Evolutionary conservation across 2,113 vertebrate species (phyloP), one percentile per base, ranked within the genome.

Genomic region (Megaceryle torquata): DNA sequence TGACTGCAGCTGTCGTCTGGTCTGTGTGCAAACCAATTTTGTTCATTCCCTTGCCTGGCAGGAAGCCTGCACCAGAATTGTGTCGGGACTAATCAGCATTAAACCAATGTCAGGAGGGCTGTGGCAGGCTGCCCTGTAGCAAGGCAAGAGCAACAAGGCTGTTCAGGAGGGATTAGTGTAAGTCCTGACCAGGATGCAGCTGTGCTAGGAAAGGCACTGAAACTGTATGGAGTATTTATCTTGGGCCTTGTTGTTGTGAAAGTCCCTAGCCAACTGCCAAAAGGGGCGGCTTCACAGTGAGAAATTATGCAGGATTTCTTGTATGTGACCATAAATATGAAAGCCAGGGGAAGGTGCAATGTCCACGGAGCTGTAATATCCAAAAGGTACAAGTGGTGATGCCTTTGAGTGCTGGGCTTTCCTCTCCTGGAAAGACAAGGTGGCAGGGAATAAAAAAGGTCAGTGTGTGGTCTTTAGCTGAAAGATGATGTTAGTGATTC

Each of bases 1-100:
- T 92, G 92, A 95, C 59, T 94, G 96, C 96, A 98, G 96, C 96
- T 96, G 95, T 95, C 68, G 72, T 92, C 95, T 96, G 96, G 96
- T 88, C 93, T 93, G 75, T 75, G 89, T 6, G 2, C 95, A 96
- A 95, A 91, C 96, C 82, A 86, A 84, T 97, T 97, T 91, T 96
- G 82, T 94, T 96, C 95, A 86, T 97, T 97, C 93, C 93, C 94
- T 91, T 2, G 78, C 79, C 94, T 97, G 96, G 96, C 96, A 97
- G 96, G 97, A 91, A 96, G 93, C 91, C 93, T 91, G 86, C 53
- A 82, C 95, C 96, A 93, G 78, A 93, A 97, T 89, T 89, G 93
- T 96, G 67, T 97, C 20, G 31, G 89, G 84, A 93, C 76, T 97
- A 96, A 97, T 97, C 94, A 97, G 94, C 94, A 93, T 93, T 97